phyloP scores from a whole-genome alignment of 1,140 invertebrate genomes.

The Philopotamus ludificatus region DNA sequence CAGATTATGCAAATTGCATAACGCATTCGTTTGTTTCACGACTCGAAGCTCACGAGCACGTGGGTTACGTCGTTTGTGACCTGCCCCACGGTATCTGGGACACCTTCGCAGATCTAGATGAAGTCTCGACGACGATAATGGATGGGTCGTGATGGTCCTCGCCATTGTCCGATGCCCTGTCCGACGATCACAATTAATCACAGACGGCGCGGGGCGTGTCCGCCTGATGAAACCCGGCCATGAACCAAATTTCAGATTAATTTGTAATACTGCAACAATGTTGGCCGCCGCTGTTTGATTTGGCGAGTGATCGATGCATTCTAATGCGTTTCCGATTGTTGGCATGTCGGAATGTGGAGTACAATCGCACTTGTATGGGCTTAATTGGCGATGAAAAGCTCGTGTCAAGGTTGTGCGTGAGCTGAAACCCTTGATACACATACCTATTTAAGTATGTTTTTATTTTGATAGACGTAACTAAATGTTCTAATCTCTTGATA shows the following conservation, averaged over 20 bases:
- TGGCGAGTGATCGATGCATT: too few species aligned
- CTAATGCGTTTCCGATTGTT: too few species aligned
- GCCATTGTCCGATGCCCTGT: slow-evolving; percentile 6
- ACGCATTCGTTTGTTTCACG: slow-evolving; percentile 6
- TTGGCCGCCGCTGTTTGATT: neutral
- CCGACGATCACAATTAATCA: neutral
- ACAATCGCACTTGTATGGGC: too few species aligned
- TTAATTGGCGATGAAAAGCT: too few species aligned
- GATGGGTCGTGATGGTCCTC: slow-evolving; percentile 12
- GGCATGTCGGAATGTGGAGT: too few species aligned
- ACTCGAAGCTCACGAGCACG: neutral
- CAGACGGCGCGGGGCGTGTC: neutral
- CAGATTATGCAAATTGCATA: slow-evolving; percentile 1
- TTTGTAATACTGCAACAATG: neutral
- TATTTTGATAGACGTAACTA: too few species aligned
- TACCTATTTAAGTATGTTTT: too few species aligned
- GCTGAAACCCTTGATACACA: too few species aligned
- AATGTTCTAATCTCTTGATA: too few species aligned
- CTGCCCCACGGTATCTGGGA: neutral
- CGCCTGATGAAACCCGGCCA: neutral
- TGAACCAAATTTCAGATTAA: neutral
- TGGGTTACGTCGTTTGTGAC: neutral
- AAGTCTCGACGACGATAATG: slow-evolving; percentile 1
- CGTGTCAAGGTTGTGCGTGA: too few species aligned
- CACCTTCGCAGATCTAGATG: neutral